Evolutionary conservation across 2,888 invertebrate genomes (phyloP).

Genomic region (Dichetophora obliterata): DNA sequence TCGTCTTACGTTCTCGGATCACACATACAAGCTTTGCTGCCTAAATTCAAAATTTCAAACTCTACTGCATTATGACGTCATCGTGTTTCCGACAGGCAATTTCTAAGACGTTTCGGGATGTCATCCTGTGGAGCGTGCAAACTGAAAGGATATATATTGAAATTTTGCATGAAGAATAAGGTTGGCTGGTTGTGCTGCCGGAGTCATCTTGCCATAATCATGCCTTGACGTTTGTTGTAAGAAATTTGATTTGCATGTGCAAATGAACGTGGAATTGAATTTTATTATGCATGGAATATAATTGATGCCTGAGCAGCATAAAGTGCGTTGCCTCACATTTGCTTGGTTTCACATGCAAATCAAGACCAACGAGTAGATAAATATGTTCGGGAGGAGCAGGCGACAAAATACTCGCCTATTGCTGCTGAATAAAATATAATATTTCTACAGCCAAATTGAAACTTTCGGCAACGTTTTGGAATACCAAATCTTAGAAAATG

Average conservation of each 20-base stretch:
- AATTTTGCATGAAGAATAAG: background rate
- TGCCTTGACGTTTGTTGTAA: slow-evolving; percentile 17
- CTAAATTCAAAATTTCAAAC: slow-evolving; percentile 15
- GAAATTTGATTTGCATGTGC: slow-evolving; percentile 61
- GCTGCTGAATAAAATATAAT: background rate
- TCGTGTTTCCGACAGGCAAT: slow-evolving; percentile 35
- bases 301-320: slow-evolving; percentile 33
- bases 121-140: background rate
- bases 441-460: background rate
- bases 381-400: background rate
- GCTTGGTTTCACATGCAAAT: slow-evolving; percentile 16
- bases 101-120: slow-evolving; percentile 9
- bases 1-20: background rate
- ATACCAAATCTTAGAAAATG: background rate
- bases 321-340: background rate
- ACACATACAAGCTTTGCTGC: background rate
- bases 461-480: background rate
- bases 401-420: background rate
- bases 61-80: slow-evolving; percentile 17
- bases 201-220: too few relatives aligned
- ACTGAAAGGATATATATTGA: slow-evolving; percentile 6
- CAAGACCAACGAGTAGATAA: background rate
- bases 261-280: slow-evolving; percentile 64
- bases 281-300: slow-evolving; percentile 64
- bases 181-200: background rate